Evolutionary conservation across 1,140 invertebrate genomes (phyloP), one percentile per base, ranked within the genome.

Genomic region (Orchestia grillus): DNA sequence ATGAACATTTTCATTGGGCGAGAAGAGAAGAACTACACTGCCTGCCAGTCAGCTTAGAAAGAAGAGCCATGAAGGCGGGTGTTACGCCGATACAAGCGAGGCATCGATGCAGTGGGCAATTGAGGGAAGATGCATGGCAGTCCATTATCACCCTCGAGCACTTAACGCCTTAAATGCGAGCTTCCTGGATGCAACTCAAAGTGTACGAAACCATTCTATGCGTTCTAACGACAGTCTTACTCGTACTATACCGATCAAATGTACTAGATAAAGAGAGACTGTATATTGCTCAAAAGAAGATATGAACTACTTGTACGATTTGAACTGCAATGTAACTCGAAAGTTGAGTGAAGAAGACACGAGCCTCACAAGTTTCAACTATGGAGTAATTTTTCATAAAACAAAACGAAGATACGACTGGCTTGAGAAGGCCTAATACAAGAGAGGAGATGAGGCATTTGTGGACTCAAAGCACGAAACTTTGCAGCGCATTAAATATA

Each of bases 41-140:
- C 11, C 36, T 28, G 28, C 62, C 11, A 28, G 11, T 19, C 11
- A 15, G 62, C 11, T 77, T 28, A 77, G 15, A 77, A 8, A 77
- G 62, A 77, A 77, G 62, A 77, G 62, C 36, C 62, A 77, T 28
- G 11, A 77, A 77, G 15, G 36, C 62, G 3, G 3, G 62, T 41
- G 88, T 41, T 19, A 90, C 41, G 41, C 88, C 43, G n/a, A 41
- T 28, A 90, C 28, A 90, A 44, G 41, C n/a, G 42, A 41, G 41
- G 88, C 43, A 44, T 41, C 88, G 88, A 90, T 90, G 43, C 88
- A 90, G 6, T 90, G 23, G 88, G 41, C 88, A 42, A 90, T 90
- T 90, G 42, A 90, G 88, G 88, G 41, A 44, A 90, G 88, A 90
- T 90, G 43, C 88, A 90, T 41, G n/a, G 41, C 41, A 90, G 88